phyloP scores from a whole-genome alignment of 2,113 vertebrate genomes.

The Forbesichthys papilliferus region DNA sequence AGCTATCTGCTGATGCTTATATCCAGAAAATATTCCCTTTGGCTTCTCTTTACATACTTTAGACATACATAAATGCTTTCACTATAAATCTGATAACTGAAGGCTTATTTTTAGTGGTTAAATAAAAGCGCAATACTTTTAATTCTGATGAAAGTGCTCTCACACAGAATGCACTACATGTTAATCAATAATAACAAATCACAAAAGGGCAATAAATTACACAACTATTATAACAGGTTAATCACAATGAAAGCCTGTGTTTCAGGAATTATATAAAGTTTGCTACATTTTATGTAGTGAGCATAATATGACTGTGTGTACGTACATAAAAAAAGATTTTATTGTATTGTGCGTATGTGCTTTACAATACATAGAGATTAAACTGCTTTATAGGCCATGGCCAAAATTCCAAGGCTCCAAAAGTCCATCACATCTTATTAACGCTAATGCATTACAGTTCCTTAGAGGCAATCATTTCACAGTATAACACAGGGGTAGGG shows the following conservation, averaged over 20 bases:
- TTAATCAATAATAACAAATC: too few relatives aligned
- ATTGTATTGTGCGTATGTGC: background rate
- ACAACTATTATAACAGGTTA: background rate
- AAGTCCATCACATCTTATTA: too few relatives aligned
- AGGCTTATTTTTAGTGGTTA: slow-evolving; percentile 1
- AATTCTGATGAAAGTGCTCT: background rate
- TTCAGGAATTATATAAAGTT: too few relatives aligned
- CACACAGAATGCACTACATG: background rate
- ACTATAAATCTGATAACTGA: background rate
- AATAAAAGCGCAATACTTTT: slow-evolving; percentile 14
- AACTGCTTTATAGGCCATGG: too few relatives aligned
- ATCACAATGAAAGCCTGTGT: background rate
- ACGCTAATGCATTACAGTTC: too few relatives aligned
- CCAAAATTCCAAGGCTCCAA: too few relatives aligned
- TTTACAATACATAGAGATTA: too few relatives aligned
- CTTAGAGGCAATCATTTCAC: too few relatives aligned
- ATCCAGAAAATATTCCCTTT: slow-evolving; percentile 13
- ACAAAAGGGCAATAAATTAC: background rate
- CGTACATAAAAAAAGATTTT: background rate
- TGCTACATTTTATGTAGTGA: background rate
- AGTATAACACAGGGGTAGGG: too few relatives aligned
- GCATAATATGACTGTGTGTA: background rate
- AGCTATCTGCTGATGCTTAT: slow-evolving; percentile 32
- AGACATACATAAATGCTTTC: slow-evolving; percentile 3
- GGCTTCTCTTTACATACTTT: slow-evolving; percentile 10